Evolutionary conservation across 2,888 invertebrate genomes (phyloP).

Genomic region (Esperia sulphurella): DNA sequence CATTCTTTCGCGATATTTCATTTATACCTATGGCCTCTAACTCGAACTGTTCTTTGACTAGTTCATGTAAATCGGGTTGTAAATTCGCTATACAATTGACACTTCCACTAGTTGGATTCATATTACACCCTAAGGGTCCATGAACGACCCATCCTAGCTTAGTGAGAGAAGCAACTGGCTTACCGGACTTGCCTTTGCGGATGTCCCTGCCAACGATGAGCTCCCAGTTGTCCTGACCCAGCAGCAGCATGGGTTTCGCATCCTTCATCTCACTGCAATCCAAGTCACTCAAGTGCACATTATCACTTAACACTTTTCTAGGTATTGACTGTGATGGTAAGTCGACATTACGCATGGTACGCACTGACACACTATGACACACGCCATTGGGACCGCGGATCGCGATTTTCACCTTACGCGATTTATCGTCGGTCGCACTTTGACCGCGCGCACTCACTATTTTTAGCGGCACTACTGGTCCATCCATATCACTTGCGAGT

Average conservation of each 20-base stretch:
- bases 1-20: not conserved
- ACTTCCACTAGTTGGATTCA: not conserved
- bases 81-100: not conserved
- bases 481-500: not conserved
- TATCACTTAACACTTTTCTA: not conserved
- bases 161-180: conserved; percentile 10
- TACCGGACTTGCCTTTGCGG: conserved; percentile 5
- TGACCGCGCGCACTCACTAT: not conserved
- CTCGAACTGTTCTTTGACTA: not conserved
- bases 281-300: not conserved
- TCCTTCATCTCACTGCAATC: not conserved
- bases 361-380: not conserved
- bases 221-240: conserved; percentile 12
- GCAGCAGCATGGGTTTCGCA: not conserved
- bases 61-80: not conserved
- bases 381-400: not conserved
- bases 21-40: not conserved
- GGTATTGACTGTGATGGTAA: not conserved
- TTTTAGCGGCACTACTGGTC: not conserved
- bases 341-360: not conserved
- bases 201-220: conserved; percentile 5
- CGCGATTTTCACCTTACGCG: not conserved
- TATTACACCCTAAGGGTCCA: not conserved
- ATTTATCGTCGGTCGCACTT: not conserved
- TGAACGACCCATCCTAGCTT: conserved; percentile 9